Base-by-base conservation (phyloP, 2,113 vertebrate genomes). In the Alligator mississippiensis region DNA sequence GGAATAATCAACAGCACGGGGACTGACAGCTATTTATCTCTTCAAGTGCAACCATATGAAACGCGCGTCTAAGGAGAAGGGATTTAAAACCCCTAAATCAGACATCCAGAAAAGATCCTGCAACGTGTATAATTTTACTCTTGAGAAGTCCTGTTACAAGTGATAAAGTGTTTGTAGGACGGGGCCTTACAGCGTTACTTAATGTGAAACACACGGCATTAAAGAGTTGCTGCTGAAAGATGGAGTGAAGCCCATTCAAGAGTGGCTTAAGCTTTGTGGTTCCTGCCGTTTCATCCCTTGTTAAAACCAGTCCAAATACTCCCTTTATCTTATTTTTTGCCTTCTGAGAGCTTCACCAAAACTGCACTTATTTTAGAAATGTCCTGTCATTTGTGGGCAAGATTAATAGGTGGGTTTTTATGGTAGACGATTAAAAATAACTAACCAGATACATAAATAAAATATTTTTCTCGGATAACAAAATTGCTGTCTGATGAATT, bases 361-460 rank as follows among this genome's bases (percentile, higher is more conserved):
- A 60, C 61, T 38, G 6, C 38, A 60, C 63, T 83, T 87, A 19
- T 77, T 79, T 86, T 83, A n/a, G 55, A 87, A 92, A 85, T 76
- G 12, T 55, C 77, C 85, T 1, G 0, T 24, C 81, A 13, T 85
- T 94, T 86, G 6, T 70, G 62, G 83, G 11, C 21, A 34, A 63
- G 62, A n/a, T 79, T 90, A 96, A 93, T 91, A 30, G 38, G 38
- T 74, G 38, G 34, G 17, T 90, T 93, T 81, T 11, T 80, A 28
- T 88, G 66, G 84, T 74, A 79, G 38, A 47, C 91, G 30, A 90
- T 92, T 77, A 25, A n/a, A 87, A 95, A 94, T 89, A 72, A 63
- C 28, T 22, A 28, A 22, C 54, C 68, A 34, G 19, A 38, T 63
- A 58, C 27, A 64, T 34, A 59, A 59, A 18, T 25, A 55, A 22